Evolutionary conservation across 1,140 invertebrate species (phyloP).

Genomic region (Aphidius gifuensis): DNA sequence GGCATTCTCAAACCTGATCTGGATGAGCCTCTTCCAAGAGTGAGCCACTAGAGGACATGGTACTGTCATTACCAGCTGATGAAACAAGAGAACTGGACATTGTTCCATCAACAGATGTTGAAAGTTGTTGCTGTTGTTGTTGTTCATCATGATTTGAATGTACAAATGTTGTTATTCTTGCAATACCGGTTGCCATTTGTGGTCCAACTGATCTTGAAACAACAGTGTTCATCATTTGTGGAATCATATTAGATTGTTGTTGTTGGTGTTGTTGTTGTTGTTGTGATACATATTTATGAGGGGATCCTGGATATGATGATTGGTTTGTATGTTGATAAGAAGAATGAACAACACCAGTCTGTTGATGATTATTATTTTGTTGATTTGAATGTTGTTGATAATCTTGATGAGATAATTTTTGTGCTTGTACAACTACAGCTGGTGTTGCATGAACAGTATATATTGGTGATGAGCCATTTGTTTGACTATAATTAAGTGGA

Average conservation of each 20-base stretch:
- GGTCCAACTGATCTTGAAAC: conserved; percentile 13
- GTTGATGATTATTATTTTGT: conserved; percentile 6
- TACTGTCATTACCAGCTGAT: conserved; percentile 47
- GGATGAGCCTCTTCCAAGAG: conserved; percentile 47
- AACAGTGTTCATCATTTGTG: not conserved
- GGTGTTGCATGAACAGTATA: conserved; percentile 44
- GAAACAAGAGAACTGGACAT: conserved; percentile 46
- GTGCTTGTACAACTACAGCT: conserved; percentile 39
- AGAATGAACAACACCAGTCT: not conserved
- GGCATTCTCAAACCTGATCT: conserved; percentile 46
- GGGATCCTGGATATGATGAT: too few relatives aligned
- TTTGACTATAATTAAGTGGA: conserved; percentile 23
- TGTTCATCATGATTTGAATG: conserved; percentile 36
- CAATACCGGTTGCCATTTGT: conserved; percentile 36
- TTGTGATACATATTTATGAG: too few relatives aligned
- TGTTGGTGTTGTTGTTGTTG: not conserved
- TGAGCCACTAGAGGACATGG: conserved; percentile 46
- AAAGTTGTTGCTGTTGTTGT: conserved; percentile 21
- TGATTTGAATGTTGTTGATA: conserved; percentile 7
- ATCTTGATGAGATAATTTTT: conserved; percentile 31
- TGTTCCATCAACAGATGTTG: conserved; percentile 42
- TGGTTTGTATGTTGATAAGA: not conserved
- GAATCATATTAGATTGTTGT: conserved; percentile 19
- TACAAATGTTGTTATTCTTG: conserved; percentile 36
- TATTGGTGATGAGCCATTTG: conserved; percentile 33